Conservation (phyloP, 2,113 vertebrate genomes). For the Siniperca chuatsi region DNA sequence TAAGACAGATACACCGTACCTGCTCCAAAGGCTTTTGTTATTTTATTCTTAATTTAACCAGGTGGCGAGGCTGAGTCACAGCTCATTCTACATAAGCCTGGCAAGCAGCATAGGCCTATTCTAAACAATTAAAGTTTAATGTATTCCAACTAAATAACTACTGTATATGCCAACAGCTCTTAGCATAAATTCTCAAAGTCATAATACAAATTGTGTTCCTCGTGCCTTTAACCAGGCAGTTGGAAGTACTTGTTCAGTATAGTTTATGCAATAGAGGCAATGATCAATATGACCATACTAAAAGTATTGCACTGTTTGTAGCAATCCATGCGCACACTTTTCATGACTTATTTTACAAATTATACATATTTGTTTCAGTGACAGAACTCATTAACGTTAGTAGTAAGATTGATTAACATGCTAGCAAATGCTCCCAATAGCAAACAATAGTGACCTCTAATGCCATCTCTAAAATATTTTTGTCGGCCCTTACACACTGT, state of each 20-base stretch:
- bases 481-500: neutral
- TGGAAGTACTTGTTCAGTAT: neutral
- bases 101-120: constrained; percentile 4
- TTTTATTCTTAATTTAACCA: constrained; percentile 35
- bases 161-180: neutral
- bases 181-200: neutral
- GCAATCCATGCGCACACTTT: neutral
- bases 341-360: neutral
- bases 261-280: neutral
- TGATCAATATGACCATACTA: neutral
- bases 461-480: neutral
- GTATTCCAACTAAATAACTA: constrained; percentile 20
- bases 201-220: neutral
- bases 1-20: constrained; percentile 26
- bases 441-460: neutral
- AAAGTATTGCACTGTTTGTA: neutral
- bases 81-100: constrained; percentile 15
- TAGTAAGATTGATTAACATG: neutral
- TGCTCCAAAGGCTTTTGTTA: constrained; percentile 28
- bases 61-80: constrained; percentile 39
- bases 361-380: neutral
- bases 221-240: neutral
- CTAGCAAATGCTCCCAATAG: no score
- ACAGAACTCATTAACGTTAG: neutral
- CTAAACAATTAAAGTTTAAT: constrained; percentile 15